These are phyloP conservation scores for Pseudochirops cupreus DNA, from an alignment of 2,797 vertebrate genomes.

Conservation along the genomic window DNA sequence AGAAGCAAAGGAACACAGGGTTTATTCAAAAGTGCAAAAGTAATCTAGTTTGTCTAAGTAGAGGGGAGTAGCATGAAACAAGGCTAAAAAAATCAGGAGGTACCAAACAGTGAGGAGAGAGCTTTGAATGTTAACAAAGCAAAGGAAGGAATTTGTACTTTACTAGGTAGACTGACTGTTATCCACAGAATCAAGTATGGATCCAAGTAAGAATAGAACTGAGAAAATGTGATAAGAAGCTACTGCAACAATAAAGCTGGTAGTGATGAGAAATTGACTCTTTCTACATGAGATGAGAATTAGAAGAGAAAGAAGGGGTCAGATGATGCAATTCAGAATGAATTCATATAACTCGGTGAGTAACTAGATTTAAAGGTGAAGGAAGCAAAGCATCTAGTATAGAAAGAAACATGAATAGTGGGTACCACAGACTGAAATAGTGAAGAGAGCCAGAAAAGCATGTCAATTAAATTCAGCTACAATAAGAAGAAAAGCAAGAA, in stretches of 20 bases:
- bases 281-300: background rate
- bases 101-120: background rate
- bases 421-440: background rate
- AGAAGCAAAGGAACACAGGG: background rate
- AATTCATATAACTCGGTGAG: background rate
- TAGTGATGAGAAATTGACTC: background rate
- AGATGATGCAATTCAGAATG: background rate
- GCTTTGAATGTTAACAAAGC: background rate
- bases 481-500: background rate
- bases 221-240: background rate
- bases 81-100: background rate
- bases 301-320: background rate
- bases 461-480: background rate
- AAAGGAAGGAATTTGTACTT: background rate
- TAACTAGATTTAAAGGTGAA: background rate
- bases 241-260: background rate
- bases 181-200: background rate
- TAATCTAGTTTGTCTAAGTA: background rate
- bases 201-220: background rate
- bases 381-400: background rate
- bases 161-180: background rate
- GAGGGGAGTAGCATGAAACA: background rate
- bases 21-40: background rate
- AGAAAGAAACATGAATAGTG: background rate
- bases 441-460: background rate